phyloP scores from a whole-genome alignment of 2,888 invertebrate species.

The Apamea anceps region DNA sequence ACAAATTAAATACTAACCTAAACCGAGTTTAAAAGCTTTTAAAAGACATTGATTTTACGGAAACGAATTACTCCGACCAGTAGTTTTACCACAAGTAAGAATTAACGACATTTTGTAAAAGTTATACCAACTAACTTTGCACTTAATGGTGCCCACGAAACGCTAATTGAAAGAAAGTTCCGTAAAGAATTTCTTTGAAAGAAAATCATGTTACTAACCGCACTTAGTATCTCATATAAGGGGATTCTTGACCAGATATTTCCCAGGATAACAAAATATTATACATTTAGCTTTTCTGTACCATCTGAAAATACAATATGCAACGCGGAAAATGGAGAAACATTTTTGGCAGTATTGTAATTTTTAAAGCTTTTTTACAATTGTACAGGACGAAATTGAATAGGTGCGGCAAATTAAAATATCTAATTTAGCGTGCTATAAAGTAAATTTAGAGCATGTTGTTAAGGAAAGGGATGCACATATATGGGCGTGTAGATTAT shows the following conservation, averaged over 20 bases:
- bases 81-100: slow-evolving; percentile 22
- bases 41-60: slow-evolving; percentile 22
- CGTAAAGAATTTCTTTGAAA: slow-evolving; percentile 28
- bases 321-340: background rate
- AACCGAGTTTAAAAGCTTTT: background rate
- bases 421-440: too few species aligned
- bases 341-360: background rate
- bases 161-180: slow-evolving; percentile 24
- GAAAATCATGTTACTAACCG: slow-evolving; percentile 5
- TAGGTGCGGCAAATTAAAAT: too few species aligned
- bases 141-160: slow-evolving; percentile 28
- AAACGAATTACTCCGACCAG: slow-evolving; percentile 20
- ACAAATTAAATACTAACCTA: background rate
- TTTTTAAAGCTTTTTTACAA: background rate
- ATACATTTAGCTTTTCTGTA: background rate
- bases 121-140: slow-evolving; percentile 40
- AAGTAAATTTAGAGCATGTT: too few species aligned
- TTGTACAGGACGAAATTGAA: too few species aligned
- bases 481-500: too few species aligned
- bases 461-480: too few species aligned
- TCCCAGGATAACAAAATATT: background rate
- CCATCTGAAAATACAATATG: slow-evolving; percentile 8
- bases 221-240: background rate
- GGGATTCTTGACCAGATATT: background rate
- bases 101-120: slow-evolving; percentile 39